These are phyloP conservation scores for Adineta ricciae DNA, from an alignment of 2,888 invertebrate species.

Conservation along the genomic window DNA sequence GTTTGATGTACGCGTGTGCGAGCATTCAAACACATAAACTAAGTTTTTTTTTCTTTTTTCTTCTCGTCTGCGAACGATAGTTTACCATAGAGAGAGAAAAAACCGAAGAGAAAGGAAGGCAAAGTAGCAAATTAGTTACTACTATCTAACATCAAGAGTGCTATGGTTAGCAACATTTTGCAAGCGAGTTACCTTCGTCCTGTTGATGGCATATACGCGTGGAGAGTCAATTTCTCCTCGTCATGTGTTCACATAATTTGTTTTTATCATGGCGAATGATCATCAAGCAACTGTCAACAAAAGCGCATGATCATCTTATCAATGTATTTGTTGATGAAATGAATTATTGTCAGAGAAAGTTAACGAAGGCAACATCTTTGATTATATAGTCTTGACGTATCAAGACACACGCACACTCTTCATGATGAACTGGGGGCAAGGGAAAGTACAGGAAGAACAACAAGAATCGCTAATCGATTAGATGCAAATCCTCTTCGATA, in stretches of 20 bases:
- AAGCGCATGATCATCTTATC: not conserved
- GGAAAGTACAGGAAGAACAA: not conserved
- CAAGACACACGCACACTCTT: not conserved
- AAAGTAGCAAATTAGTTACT: not conserved
- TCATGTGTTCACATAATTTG: not conserved
- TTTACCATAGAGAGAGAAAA: not conserved
- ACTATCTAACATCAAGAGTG: not conserved
- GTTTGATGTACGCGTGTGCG: not conserved
- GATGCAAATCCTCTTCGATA: not conserved
- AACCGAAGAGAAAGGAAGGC: not conserved
- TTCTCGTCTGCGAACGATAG: not conserved
- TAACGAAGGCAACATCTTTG: not conserved
- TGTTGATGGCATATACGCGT: not conserved
- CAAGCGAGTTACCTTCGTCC: not conserved
- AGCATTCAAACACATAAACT: not conserved
- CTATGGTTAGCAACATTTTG: not conserved
- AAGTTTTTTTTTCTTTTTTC: not conserved
- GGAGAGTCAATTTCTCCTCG: not conserved
- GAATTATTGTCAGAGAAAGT: not conserved
- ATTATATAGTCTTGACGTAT: not conserved
- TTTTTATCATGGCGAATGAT: not conserved
- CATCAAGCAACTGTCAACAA: not conserved
- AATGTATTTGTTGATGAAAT: not conserved
- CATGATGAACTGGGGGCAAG: not conserved
- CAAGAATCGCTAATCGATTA: slow-evolving; percentile 13